A percentile compares a stretch with the other conserved stretches of the same genome.
Conservation (phyloP, 2,113 vertebrate genomes). For the Mustelus asterias region DNA sequence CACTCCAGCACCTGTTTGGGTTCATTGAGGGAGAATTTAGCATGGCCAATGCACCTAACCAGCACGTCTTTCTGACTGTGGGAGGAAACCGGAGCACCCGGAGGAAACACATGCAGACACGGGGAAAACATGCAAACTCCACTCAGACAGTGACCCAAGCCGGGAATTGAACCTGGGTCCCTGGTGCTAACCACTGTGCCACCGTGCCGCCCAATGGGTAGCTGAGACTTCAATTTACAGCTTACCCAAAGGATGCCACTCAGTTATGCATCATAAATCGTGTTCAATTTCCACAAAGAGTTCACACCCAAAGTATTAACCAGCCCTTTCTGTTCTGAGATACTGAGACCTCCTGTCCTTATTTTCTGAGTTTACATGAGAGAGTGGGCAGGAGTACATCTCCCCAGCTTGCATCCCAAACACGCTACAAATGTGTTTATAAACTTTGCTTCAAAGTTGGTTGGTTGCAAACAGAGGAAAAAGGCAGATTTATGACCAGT, state of each 20-base stretch:
- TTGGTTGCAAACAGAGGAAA: background rate
- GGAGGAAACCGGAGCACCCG: too few species aligned
- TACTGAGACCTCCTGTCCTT: background rate
- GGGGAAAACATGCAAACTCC: too few species aligned
- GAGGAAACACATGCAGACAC: too few species aligned
- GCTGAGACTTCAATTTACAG: background rate
- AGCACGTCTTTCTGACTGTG: too few species aligned
- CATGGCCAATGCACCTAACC: too few species aligned
- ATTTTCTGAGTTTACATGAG: background rate
- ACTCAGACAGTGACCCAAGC: too few species aligned
- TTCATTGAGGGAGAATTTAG: too few species aligned
- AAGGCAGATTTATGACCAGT: background rate
- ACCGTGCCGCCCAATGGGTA: too few species aligned
- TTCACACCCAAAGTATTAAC: background rate
- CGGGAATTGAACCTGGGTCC: too few species aligned
- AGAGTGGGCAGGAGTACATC: background rate
- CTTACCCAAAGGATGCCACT: background rate
- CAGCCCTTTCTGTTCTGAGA: background rate
- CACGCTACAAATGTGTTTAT: background rate
- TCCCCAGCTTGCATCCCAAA: background rate
- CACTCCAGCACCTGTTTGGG: too few species aligned
- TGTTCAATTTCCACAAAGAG: background rate
- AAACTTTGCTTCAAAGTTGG: background rate
- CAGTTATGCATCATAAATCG: background rate
- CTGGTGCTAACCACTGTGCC: too few species aligned